Conservation (phyloP, 92 coral and sea anemone species). For the Meandrina meandrites region DNA sequence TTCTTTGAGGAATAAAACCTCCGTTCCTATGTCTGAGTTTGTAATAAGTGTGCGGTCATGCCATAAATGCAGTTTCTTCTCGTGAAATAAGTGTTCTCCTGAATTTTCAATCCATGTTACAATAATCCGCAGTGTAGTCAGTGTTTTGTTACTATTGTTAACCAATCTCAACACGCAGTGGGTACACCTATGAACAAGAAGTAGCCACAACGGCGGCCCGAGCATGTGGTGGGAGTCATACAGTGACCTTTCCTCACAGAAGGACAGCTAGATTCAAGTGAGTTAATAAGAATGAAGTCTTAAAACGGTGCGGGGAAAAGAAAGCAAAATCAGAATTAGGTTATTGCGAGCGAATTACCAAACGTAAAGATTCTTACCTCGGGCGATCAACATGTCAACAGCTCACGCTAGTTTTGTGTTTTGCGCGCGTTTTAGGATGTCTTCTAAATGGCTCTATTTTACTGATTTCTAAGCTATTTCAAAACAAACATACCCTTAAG, state of each 20-base stretch:
- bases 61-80: neutral
- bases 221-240: slow-evolving; percentile 96
- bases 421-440: too few relatives aligned
- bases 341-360: too few relatives aligned
- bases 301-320: too few relatives aligned
- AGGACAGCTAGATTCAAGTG: slow-evolving; percentile 82
- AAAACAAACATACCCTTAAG: too few relatives aligned
- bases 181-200: slow-evolving; percentile 71
- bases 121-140: neutral
- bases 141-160: neutral
- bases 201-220: slow-evolving; percentile 73
- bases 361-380: too few relatives aligned
- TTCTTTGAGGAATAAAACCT: too few relatives aligned
- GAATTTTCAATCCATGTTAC: neutral
- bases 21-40: too few relatives aligned
- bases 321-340: too few relatives aligned
- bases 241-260: slow-evolving; percentile 87
- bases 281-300: neutral
- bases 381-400: too few relatives aligned
- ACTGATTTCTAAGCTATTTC: too few relatives aligned
- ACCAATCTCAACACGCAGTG: slow-evolving; percentile 43
- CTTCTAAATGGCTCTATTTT: too few relatives aligned
- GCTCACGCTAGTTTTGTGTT: too few relatives aligned
- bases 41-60: neutral
- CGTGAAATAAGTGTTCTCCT: neutral